Evolutionary conservation across 92 coral and sea anemone genomes (phyloP), one percentile per base, ranked within the genome.

Genomic region (Zoanthus gigantus): DNA sequence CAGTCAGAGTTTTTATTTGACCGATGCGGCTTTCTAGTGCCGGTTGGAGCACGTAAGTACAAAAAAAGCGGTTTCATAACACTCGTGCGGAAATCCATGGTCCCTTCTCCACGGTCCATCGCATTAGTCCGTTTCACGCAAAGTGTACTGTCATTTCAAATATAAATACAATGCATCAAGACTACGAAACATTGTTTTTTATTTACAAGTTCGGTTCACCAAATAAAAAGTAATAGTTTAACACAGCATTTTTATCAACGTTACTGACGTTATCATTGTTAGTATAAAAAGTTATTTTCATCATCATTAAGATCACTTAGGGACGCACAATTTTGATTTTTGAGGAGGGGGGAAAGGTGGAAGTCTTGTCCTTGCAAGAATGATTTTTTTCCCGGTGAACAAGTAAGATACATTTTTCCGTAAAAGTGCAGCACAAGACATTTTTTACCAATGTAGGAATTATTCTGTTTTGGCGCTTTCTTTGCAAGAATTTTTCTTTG

Each of bases 1-100:
- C 77, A 73, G 77, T 73, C 56, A 23, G 54, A 63, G 69, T 63
- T 63, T 63, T 63, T 63, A 23, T 63, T 63, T 23, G 69, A 63
- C 69, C 31, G 69, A 3, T 63, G 69, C 69, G 31, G 69, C 69
- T 63, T 63, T 23, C 31, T 63, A 5, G 69, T 63, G 69, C 69
- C 69, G 17, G 10, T 63, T 63, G 69, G 69, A 63, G 17, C 69
- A 63, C 69, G 69, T 63, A 18, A 63, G 69, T 63, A 63, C 69
- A 63, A 63, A 63, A 58, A 63, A 50, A 50, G 56, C 29, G 69
- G 23, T 16, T 61, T 61, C 29, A 2, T 61, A 18, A 61, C 16
- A 15, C 30, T 61, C 17, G 69, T 61, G 7, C 5, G 29, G 69
- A 61, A 61, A 61, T 57, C 17, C 42, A 37, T 37, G 42, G 42